Percentiles rank a stretch among this genome's conserved stretches.
phyloP scores from a whole-genome alignment of 92 coral and sea anemone species.

The Phymanthus crucifer region DNA sequence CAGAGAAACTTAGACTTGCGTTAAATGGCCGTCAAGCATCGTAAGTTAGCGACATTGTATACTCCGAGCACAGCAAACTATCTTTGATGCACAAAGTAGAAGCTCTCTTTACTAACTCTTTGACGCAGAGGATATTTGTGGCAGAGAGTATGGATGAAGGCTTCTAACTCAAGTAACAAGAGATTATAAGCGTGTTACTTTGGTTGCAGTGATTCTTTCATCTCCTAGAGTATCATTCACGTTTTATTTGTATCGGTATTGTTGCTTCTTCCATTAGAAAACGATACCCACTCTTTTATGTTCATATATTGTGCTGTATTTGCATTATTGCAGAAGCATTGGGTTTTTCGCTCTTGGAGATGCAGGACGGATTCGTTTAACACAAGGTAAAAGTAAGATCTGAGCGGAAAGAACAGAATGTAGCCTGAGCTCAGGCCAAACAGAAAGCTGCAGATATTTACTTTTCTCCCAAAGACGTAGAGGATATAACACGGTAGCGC shows the following conservation, averaged over 20 bases:
- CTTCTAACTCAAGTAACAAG: not conserved
- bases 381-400: conserved; percentile 55
- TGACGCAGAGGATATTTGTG: too few relatives aligned
- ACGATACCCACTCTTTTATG: not conserved
- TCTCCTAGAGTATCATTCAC: too few relatives aligned
- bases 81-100: not conserved
- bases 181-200: too few relatives aligned
- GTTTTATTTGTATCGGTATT: too few relatives aligned
- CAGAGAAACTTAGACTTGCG: conserved; percentile 54
- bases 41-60: conserved; percentile 16
- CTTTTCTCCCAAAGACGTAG: not conserved
- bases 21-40: conserved; percentile 85
- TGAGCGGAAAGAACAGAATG: too few relatives aligned
- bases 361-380: conserved; percentile 68
- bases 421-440: too few relatives aligned
- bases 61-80: not conserved
- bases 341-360: conserved; percentile 77
- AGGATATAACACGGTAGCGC: too few relatives aligned
- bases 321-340: conserved; percentile 53
- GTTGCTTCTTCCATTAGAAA: not conserved
- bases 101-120: too few relatives aligned
- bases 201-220: too few relatives aligned
- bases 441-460: not conserved
- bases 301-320: not conserved
- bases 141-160: too few relatives aligned